phyloP scores from a whole-genome alignment of 2,113 vertebrate genomes.

The Phyllostomus hastatus region DNA sequence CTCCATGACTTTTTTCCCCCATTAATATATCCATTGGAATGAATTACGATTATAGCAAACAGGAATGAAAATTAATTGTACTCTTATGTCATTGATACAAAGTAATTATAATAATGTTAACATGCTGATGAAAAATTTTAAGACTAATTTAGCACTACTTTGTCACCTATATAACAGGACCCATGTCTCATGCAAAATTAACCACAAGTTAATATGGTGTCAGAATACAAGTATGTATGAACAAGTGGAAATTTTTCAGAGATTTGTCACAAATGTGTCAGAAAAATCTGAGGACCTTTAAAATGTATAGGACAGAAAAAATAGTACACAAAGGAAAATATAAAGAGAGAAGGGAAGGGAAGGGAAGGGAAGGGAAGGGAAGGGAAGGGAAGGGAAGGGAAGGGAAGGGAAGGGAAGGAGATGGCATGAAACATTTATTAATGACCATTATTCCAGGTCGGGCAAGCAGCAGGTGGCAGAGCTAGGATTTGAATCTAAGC shows the following conservation, averaged over 20 bases:
- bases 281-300: neutral
- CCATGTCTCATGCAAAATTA: neutral
- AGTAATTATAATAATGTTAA: neutral
- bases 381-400: neutral
- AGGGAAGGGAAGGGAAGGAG: neutral
- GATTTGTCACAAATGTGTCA: neutral
- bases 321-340: neutral
- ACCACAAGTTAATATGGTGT: neutral
- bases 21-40: neutral
- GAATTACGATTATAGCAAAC: neutral
- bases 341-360: neutral
- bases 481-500: neutral
- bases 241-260: neutral
- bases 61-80: neutral
- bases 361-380: neutral
- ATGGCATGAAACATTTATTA: neutral
- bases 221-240: neutral
- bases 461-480: neutral
- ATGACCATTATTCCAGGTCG: neutral
- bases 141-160: neutral
- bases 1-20: neutral
- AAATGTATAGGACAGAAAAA: neutral
- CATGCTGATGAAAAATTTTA: neutral
- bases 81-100: neutral
- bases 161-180: neutral